Evolutionary conservation across 2,797 vertebrate species (phyloP).

Genomic region (Oreonectes daqikongensis): DNA sequence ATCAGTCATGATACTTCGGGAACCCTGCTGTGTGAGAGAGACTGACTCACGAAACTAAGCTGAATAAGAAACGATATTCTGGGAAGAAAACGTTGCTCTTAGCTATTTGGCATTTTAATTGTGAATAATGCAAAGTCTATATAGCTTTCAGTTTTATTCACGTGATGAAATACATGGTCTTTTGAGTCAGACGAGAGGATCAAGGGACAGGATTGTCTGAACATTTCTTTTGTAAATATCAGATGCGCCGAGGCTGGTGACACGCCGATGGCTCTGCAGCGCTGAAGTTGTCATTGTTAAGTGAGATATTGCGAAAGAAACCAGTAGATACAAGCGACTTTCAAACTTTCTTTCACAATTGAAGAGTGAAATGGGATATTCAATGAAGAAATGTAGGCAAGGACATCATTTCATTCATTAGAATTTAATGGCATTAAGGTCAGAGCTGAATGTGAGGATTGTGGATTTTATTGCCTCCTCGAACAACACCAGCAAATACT

Average conservation of each 20-base stretch:
- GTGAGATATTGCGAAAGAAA: neutral
- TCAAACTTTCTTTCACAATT: neutral
- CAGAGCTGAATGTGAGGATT: too few species aligned
- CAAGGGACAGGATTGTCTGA: neutral
- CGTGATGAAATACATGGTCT: constrained; percentile 8
- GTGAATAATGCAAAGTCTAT: neutral
- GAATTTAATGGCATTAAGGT: too few species aligned
- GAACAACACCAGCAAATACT: too few species aligned
- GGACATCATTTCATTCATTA: too few species aligned
- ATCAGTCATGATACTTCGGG: too few species aligned
- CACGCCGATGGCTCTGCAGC: neutral
- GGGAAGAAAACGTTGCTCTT: constrained; percentile 6
- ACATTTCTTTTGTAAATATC: constrained; percentile 15
- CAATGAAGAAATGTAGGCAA: too few species aligned
- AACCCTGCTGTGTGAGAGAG: too few species aligned
- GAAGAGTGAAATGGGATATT: neutral
- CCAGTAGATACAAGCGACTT: neutral
- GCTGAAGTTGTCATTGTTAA: neutral
- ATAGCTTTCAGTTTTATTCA: neutral
- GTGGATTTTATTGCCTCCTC: too few species aligned
- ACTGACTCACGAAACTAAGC: constrained; percentile 3
- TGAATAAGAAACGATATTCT: neutral
- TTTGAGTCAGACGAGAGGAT: constrained; percentile 3
- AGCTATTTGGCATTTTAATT: constrained; percentile 7
- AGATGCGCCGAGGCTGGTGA: neutral